Base-by-base conservation (phyloP, 2,888 invertebrate species). In the Hyposoter didymator region DNA sequence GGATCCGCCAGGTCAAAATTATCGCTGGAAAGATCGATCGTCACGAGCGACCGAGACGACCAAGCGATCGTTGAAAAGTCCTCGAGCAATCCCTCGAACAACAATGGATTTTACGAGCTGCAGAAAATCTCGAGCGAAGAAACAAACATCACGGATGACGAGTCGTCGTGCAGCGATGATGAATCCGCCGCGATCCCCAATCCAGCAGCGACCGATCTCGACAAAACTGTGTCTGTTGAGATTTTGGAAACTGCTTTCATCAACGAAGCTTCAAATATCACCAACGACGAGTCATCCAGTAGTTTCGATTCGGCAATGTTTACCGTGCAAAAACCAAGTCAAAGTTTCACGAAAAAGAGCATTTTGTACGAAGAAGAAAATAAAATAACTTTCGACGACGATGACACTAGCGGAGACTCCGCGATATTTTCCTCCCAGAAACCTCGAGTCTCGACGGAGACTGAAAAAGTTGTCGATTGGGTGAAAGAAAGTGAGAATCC, bases 71-170 rank as follows among this genome's bases (percentile, higher is more conserved):
- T 39, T 39, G 28, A 84, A 76, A 70, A 82, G 82, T 39, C 10
- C 66, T 72, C 69, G 2, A n/a, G 49, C 19, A 47, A 43, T 39
- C n/a, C 69, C 52, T 79, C 67, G 22, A 62, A 47, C 17, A 86
- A 84, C 12, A 87, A 88, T 8, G 84, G 82, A 12, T 64, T 84
- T 39, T 72, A 74, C 55, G 76, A 81, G 12, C 59, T 55, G 5
- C 43, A 76, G 19, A 86, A 69, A 35, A 17, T 74, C 7, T 28
- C 82, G n/a, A 14, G 19, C 49, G 78, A 87, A n/a, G 86, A 89
- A 12, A 86, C 88, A 5, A 90, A 91, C 28, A 91, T 92, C 28
- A 92, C 92, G 4, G 92, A 92, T 4, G 92, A 92, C 69, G 92
- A 92, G 49, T 92, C 92, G 0, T 88, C 88, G 12, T 86, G 76